Conservation (phyloP, 2,113 vertebrate genomes). For the Manacus vitellinus region DNA sequence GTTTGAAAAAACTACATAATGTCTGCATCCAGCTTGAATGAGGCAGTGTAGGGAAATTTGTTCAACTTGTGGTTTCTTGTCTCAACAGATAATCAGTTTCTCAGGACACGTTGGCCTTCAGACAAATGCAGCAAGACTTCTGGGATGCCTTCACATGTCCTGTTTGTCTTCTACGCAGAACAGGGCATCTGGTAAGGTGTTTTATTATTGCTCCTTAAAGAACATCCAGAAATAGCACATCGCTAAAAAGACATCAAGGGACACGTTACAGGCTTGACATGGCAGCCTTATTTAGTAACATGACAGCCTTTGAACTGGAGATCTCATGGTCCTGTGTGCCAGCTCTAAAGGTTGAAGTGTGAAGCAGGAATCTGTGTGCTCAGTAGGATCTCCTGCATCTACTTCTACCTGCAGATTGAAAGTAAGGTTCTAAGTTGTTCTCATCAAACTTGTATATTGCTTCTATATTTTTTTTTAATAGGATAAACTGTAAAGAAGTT, state of each 20-base stretch:
- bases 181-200: conserved; percentile 83
- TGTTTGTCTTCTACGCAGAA: conserved; percentile 83
- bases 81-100: conserved; percentile 82
- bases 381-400: not conserved
- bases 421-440: not conserved
- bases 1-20: not conserved
- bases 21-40: not conserved
- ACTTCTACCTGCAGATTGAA: not conserved
- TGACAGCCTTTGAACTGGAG: not conserved
- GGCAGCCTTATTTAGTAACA: not conserved
- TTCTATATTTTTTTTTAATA: not conserved
- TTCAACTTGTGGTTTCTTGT: not conserved
- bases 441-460: not conserved
- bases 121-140: conserved; percentile 88
- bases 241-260: not conserved
- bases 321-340: not conserved
- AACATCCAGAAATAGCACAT: not conserved
- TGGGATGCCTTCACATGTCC: conserved; percentile 89
- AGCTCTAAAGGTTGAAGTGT: not conserved
- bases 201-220: not conserved
- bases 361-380: not conserved
- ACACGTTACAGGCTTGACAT: not conserved
- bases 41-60: not conserved
- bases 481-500: not conserved
- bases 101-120: conserved; percentile 92